These are phyloP conservation scores for Leucosticte australis DNA, from an alignment of 2,113 vertebrate species.

Conservation along the genomic window DNA sequence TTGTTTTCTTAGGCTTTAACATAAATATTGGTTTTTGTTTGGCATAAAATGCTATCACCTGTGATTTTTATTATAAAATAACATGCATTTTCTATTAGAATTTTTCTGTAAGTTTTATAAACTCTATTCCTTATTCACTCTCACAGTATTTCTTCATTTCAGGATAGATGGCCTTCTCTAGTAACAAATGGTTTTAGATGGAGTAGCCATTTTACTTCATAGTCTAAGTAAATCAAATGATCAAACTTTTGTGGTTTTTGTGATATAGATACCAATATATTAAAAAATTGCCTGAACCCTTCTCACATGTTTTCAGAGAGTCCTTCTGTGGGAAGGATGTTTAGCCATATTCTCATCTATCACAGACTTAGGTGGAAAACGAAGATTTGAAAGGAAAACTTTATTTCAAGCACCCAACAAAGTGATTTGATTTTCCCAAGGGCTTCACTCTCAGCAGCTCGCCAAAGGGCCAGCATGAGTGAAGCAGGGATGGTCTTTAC, in stretches of 20 bases:
- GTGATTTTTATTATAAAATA: background rate
- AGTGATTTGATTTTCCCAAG: background rate
- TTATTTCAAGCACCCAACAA: background rate
- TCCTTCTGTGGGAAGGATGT: background rate
- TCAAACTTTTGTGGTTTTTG: background rate
- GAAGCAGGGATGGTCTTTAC: background rate
- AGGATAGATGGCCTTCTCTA: background rate
- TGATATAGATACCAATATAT: background rate
- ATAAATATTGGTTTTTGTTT: background rate
- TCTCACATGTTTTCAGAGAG: background rate
- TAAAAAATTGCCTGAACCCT: background rate
- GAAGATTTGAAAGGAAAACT: background rate
- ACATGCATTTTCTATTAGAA: background rate
- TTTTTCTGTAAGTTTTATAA: background rate
- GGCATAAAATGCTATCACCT: background rate
- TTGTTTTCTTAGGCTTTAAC: background rate
- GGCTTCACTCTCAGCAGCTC: background rate
- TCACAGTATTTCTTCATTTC: background rate
- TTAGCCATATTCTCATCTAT: background rate
- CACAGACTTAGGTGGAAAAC: background rate
- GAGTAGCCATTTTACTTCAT: background rate
- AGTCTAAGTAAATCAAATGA: background rate
- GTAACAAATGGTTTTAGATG: background rate
- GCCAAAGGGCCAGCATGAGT: fast-evolving
- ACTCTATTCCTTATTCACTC: background rate